Base-by-base conservation (phyloP, 2,797 vertebrate species). In the Chrysocyon brachyurus region DNA sequence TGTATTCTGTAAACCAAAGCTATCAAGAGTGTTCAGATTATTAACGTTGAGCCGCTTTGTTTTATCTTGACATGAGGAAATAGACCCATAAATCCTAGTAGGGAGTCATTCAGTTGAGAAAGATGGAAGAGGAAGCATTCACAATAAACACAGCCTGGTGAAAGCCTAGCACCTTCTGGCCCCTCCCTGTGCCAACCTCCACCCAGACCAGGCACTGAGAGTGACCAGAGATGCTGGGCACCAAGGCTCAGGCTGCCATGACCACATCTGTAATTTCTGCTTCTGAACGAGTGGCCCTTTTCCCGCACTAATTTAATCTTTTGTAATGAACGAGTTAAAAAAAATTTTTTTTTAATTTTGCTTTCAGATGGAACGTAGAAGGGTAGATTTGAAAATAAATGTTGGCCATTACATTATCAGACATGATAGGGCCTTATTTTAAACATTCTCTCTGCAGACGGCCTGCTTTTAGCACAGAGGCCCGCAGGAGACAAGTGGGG, bases 321-420 rank as follows among this genome's bases (percentile, higher is more conserved):
- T 61, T 52, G 17, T 88, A 79, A 78, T 49, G 49, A 86, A 26
- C 14, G 22, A 87, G 49, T 68, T n/a, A 61, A 56, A 88, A 87
- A 59, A 92, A 77, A 19, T 12, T 9, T 1, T 54, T 52, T 70
- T 79, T 70, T 56, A 3, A 61, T 88, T 59, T 86, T 91, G 46
- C 64, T 85, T 95, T 89, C 64, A 79, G 61, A 52, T 57, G 33
- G 78, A 46, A 26, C 26, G 79, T 63, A 24, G 16, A 49, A 49
- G 73, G n/a, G 12, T 66, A 73, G 46, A 91, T 79, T 61, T 63
- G 46, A 97, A 92, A 82, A 54, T 78, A 78, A 90, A 89, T 26
- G 22, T n/a, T 57, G 91, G 49, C 56, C 3, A 3, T 90, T 40
- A 88, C 61, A 17, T 93, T 93, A 96, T 79, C 17, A 36, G 91